Conservation (phyloP, 2,888 invertebrate genomes). For the Chydorus sphaericus region DNA sequence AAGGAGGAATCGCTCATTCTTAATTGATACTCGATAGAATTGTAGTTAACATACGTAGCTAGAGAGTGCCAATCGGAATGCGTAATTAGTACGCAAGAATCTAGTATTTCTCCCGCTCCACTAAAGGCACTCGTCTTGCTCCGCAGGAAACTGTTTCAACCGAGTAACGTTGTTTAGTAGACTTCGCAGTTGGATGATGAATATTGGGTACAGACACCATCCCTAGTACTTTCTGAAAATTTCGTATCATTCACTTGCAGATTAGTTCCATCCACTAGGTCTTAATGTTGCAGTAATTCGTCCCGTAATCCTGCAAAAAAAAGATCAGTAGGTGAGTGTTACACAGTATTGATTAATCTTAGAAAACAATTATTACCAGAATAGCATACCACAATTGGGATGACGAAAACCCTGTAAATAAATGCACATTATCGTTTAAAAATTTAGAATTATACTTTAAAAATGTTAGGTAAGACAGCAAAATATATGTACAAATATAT, state of each 20-base stretch:
- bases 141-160: no score
- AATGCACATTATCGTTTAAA: neutral
- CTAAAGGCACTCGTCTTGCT: no score
- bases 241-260: conserved; percentile 20
- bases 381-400: conserved; percentile 23
- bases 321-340: neutral
- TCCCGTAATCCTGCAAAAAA: conserved; percentile 22
- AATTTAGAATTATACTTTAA: neutral
- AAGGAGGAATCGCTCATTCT: no score
- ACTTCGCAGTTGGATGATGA: conserved; percentile 25
- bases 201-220: conserved; percentile 25
- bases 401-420: conserved; percentile 22
- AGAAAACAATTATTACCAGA: conserved; percentile 14
- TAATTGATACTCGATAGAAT: no score
- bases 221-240: conserved; percentile 24
- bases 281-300: conserved; percentile 26
- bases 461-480: no score
- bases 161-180: conserved; percentile 21
- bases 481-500: no score
- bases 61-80: no score
- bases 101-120: no score
- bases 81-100: no score
- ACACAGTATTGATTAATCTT: neutral
- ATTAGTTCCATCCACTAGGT: conserved; percentile 21
- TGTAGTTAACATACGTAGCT: no score